phyloP scores from a whole-genome alignment of 2,888 invertebrate species.

The Parnassius apollo region DNA sequence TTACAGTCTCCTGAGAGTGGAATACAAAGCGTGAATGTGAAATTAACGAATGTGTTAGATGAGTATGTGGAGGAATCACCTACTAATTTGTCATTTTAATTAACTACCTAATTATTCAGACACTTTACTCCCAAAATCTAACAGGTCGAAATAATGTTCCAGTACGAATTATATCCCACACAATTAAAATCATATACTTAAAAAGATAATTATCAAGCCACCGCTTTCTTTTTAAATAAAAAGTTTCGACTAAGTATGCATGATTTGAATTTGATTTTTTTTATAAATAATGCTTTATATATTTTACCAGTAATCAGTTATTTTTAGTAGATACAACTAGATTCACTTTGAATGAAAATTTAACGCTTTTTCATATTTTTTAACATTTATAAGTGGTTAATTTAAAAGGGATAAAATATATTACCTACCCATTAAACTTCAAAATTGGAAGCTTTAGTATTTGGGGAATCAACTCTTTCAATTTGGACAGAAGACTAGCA shows the following conservation, averaged over 20 bases:
- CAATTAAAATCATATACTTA: too few relatives aligned
- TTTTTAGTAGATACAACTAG: too few relatives aligned
- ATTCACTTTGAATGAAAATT: too few relatives aligned
- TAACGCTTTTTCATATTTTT: too few relatives aligned
- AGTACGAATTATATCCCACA: too few relatives aligned
- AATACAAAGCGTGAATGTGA: slow-evolving; percentile 49
- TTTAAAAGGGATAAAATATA: background rate
- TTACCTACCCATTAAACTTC: background rate
- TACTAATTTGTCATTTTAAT: slow-evolving; percentile 67
- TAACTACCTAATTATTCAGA: slow-evolving; percentile 40
- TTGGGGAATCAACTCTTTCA: slow-evolving; percentile 9
- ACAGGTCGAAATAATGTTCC: background rate
- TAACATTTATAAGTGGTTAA: slow-evolving; percentile 22
- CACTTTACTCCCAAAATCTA: slow-evolving; percentile 23
- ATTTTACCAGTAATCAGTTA: background rate
- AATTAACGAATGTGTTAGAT: too few relatives aligned
- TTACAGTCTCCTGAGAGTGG: slow-evolving; percentile 62
- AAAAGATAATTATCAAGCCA: too few relatives aligned
- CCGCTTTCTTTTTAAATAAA: slow-evolving; percentile 4
- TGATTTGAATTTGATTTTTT: background rate
- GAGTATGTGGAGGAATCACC: slow-evolving; percentile 51
- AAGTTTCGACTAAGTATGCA: background rate
- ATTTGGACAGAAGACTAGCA: slow-evolving; percentile 26
- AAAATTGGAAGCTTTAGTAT: slow-evolving; percentile 15
- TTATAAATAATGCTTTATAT: background rate